phyloP scores from a whole-genome alignment of 2,888 invertebrate genomes.

The Uropetala carovei region DNA sequence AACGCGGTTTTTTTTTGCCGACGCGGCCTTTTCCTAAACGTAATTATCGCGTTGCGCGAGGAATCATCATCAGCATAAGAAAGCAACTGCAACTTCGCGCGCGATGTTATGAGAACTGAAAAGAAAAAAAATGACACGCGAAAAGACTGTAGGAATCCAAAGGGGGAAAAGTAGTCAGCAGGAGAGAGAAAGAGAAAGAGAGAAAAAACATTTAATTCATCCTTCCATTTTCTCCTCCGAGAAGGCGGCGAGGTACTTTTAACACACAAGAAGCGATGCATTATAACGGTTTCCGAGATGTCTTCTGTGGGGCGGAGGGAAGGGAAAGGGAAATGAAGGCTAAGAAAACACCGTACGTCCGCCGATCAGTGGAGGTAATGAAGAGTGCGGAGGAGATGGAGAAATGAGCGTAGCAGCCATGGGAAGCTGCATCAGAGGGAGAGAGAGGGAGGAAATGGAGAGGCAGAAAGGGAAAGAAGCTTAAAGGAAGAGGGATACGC shows the following conservation, averaged over 20 bases:
- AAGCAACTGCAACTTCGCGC: too few species aligned
- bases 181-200: too few species aligned
- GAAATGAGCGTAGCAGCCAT: background rate
- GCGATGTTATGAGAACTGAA: too few species aligned
- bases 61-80: too few species aligned
- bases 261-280: background rate
- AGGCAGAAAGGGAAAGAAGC: background rate
- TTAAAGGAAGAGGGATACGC: background rate
- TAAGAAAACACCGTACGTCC: background rate
- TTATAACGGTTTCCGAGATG: slow-evolving; percentile 5
- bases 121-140: too few species aligned
- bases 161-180: background rate
- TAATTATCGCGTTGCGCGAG: too few species aligned
- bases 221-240: background rate
- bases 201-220: background rate
- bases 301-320: background rate
- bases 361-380: background rate
- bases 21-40: too few species aligned
- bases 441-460: background rate
- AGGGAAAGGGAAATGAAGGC: background rate
- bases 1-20: too few species aligned
- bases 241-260: background rate
- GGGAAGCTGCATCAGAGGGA: background rate
- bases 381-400: background rate
- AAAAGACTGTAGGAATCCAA: too few species aligned